Evolutionary conservation across 2,797 vertebrate species (phyloP).

Genomic region (Typhlichthys subterraneus): DNA sequence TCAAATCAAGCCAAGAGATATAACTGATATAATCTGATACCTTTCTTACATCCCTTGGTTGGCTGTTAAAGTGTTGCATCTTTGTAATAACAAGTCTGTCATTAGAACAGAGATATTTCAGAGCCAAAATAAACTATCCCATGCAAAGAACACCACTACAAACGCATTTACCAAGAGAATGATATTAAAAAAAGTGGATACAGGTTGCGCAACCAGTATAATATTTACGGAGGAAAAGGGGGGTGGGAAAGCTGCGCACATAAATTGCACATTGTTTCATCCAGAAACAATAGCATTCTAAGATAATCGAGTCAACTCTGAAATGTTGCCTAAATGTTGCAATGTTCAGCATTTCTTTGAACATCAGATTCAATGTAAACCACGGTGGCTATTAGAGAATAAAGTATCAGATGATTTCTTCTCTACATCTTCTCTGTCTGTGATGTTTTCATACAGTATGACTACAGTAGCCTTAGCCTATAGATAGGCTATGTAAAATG

Average conservation of each 20-base stretch:
- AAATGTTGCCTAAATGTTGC: slow-evolving; percentile 66
- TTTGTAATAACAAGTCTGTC: slow-evolving; percentile 49
- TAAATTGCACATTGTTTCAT: slow-evolving; percentile 26
- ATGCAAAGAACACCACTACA: slow-evolving; percentile 29
- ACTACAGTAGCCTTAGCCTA: slow-evolving; percentile 22
- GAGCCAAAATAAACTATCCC: slow-evolving; percentile 49
- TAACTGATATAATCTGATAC: slow-evolving; percentile 60
- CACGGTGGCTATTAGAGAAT: slow-evolving; percentile 26
- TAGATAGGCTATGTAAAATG: not conserved
- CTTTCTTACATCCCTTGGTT: slow-evolving; percentile 62
- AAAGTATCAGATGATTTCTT: slow-evolving; percentile 31
- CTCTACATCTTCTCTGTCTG: slow-evolving; percentile 28
- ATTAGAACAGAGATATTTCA: slow-evolving; percentile 22
- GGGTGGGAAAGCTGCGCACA: not conserved
- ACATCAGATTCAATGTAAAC: slow-evolving; percentile 58
- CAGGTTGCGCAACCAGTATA: slow-evolving; percentile 41
- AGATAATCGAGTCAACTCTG: slow-evolving; percentile 23
- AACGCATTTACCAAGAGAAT: slow-evolving; percentile 40
- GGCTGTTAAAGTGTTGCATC: slow-evolving; percentile 32
- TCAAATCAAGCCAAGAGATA: slow-evolving; percentile 60
- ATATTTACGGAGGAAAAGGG: slow-evolving; percentile 41
- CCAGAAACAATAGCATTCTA: slow-evolving; percentile 16
- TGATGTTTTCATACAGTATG: slow-evolving; percentile 32
- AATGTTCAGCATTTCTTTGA: slow-evolving; percentile 58
- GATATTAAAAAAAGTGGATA: slow-evolving; percentile 35